These are phyloP conservation scores for Montifringilla adamsi DNA, from an alignment of 2,113 vertebrate species.

Conservation along the genomic window DNA sequence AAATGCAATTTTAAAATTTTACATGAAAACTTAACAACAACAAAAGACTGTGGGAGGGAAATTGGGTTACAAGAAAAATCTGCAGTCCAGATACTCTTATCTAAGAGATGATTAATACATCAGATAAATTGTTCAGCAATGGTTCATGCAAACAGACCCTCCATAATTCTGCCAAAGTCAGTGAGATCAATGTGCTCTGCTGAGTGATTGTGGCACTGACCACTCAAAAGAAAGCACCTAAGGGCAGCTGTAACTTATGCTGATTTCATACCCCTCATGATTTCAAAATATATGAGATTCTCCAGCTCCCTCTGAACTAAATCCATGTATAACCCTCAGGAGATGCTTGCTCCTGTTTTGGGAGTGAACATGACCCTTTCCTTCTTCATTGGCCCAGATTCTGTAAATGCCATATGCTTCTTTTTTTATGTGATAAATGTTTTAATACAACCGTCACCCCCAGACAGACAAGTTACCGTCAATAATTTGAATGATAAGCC, in stretches of 20 bases:
- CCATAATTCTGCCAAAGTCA: conserved; percentile 62
- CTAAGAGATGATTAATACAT: conserved; percentile 61
- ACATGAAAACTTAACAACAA: neutral
- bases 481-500: neutral
- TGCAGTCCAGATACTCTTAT: neutral
- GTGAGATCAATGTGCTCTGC: conserved; percentile 53
- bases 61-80: conserved; percentile 11
- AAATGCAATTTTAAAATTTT: neutral
- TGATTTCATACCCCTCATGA: conserved; percentile 23
- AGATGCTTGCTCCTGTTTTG: neutral
- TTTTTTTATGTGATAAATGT: neutral
- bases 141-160: conserved; percentile 47
- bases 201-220: conserved; percentile 55
- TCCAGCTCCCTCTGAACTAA: neutral
- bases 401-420: neutral
- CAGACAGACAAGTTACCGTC: neutral
- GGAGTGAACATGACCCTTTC: neutral
- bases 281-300: conserved; percentile 27
- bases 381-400: neutral
- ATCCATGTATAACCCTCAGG: neutral
- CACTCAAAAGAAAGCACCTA: conserved; percentile 54
- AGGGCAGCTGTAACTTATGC: conserved; percentile 53
- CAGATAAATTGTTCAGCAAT: conserved; percentile 53
- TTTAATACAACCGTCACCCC: neutral
- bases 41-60: neutral